Conservation (phyloP, 2,888 invertebrate genomes). For the Lamellibrachia satsuma region DNA sequence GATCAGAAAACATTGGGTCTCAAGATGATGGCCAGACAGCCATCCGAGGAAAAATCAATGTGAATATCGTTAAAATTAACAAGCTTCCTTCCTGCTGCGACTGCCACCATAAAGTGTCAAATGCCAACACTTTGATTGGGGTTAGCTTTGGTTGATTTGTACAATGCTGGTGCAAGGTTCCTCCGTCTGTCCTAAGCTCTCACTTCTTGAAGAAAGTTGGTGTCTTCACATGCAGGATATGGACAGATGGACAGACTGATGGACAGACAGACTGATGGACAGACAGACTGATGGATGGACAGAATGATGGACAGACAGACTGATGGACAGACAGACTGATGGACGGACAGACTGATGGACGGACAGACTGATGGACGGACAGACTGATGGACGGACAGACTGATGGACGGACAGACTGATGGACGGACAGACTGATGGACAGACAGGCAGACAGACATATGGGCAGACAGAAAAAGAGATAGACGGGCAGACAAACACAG, state of each 20-base stretch:
- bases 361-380: not conserved
- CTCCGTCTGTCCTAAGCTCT: not conserved
- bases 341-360: not conserved
- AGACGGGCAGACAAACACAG: not conserved
- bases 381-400: not conserved
- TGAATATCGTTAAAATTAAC: slow-evolving; percentile 17
- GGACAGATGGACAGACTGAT: not conserved
- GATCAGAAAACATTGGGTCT: not conserved
- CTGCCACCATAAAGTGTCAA: slow-evolving; percentile 9
- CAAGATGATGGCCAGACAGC: not conserved
- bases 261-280: not conserved
- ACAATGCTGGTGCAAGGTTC: not conserved
- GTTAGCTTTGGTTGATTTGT: not conserved
- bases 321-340: not conserved
- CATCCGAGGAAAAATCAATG: not conserved
- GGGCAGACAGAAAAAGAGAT: not conserved
- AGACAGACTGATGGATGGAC: not conserved
- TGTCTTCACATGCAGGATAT: too few relatives aligned
- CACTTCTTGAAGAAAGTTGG: not conserved
- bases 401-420: not conserved
- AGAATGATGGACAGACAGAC: not conserved
- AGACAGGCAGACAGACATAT: not conserved
- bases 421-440: not conserved
- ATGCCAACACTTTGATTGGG: not conserved
- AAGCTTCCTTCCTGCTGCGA: not conserved